Base-by-base conservation (phyloP, 2,797 vertebrate genomes). In the Chloroceryle amazona region DNA sequence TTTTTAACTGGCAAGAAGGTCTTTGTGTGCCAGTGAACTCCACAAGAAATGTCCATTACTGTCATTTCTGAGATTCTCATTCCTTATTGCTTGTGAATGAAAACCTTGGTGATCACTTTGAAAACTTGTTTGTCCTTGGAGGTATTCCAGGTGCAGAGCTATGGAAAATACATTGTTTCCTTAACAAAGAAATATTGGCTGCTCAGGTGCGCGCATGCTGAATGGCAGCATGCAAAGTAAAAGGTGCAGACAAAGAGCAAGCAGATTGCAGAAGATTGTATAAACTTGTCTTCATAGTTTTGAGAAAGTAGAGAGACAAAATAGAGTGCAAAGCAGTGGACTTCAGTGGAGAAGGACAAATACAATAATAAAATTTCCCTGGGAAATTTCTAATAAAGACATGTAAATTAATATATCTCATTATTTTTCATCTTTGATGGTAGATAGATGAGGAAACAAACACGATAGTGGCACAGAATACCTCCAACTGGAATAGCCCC, bases 381-480 rank as follows among this genome's bases (percentile, higher is more conserved):
- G 22, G 20, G 29, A 31, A 63, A 39, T 80, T 65, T 92, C 55
- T 63, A 57, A 31, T 65, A 71, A 35, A 82, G 35, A 47, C 14
- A 2, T 49, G 17, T n/a, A 55, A 86, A 89, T 94, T 84, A 90
- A 51, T 66, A 22, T 35, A 81, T 31, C 29, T 46, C 55, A 75
- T 93, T 92, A 89, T 70, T 93, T 89, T 25, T 89, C 72, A 49
- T 63, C 68, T 33, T 87, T 92, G 73, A 9, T 74, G 68, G 89
- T 52, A 33, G 26, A 44, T 17, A 67, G 39, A 71, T 17, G 58
- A 54, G 63, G 86, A 84, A 92, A 58, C 46, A 89, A 86, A 52
- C 52, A 58, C 3, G 49, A 87, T 16, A 61, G 85, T 54, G 78
- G 49, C 31, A 14, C 62, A 70, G 68, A 93, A 42, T 11, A 58